A percentile compares a stretch with the other conserved stretches of the same genome.
phyloP scores from a whole-genome alignment of 2,113 vertebrate genomes.

The Rhizomys pruinosus region DNA sequence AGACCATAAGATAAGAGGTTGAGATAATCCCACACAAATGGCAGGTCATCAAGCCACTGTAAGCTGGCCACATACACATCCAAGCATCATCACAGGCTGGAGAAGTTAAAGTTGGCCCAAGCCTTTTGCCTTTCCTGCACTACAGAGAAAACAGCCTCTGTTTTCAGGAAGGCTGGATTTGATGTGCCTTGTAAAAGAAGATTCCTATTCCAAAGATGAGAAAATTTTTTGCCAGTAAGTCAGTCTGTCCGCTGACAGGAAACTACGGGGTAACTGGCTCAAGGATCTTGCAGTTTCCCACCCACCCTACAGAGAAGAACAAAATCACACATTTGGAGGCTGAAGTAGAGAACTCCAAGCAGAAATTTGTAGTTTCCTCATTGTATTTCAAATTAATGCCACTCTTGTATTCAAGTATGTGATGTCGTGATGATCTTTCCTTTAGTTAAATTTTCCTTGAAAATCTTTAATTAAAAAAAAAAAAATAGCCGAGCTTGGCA shows the following conservation, averaged over 20 bases:
- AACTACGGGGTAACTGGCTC: not conserved
- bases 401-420: constrained; percentile 4
- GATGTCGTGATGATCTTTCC: constrained; percentile 25
- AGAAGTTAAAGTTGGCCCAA: not conserved
- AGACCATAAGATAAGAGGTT: not conserved
- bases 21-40: constrained; percentile 18
- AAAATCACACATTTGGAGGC: not conserved
- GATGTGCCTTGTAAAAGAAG: not conserved
- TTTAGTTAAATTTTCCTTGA: constrained; percentile 20
- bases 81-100: not conserved
- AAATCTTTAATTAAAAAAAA: not conserved
- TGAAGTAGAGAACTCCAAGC: not conserved
- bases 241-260: constrained; percentile 33
- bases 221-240: constrained; percentile 30
- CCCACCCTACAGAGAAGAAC: not conserved
- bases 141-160: not conserved
- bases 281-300: not conserved
- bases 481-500: no score
- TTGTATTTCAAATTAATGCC: constrained; percentile 21
- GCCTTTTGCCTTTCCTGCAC: not conserved
- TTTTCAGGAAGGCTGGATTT: not conserved
- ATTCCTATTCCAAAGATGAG: not conserved
- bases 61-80: not conserved
- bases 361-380: not conserved
- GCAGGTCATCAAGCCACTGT: constrained; percentile 10